A percentile compares a stretch with the other conserved stretches of the same genome.
Evolutionary conservation across 2,888 invertebrate species (phyloP).

Genomic region (Limnephilus lunatus): DNA sequence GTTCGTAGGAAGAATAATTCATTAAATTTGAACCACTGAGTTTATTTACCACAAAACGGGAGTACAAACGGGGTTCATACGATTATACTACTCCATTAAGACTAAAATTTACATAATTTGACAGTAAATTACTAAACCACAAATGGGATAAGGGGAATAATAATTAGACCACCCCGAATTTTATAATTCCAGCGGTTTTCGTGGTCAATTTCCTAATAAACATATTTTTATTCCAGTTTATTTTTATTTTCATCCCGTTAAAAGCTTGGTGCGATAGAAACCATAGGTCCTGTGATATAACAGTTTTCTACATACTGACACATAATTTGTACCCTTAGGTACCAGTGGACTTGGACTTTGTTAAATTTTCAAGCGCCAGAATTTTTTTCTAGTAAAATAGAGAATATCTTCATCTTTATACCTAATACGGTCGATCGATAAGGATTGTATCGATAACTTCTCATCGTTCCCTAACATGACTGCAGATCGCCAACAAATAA

Average conservation of each 20-base stretch:
- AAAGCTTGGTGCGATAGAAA: not conserved
- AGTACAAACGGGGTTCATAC: slow-evolving; percentile 25
- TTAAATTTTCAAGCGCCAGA: not conserved
- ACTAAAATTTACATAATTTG: slow-evolving; percentile 61
- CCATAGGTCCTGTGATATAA: not conserved
- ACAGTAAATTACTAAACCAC: slow-evolving; percentile 62
- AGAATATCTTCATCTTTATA: too few relatives aligned
- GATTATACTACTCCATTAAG: slow-evolving; percentile 47
- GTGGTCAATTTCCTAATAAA: not conserved
- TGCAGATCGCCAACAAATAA: too few relatives aligned
- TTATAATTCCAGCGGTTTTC: not conserved
- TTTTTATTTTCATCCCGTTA: not conserved
- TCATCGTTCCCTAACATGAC: too few relatives aligned
- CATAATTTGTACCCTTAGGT: not conserved
- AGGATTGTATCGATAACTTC: too few relatives aligned
- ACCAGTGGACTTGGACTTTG: not conserved
- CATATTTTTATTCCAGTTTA: not conserved
- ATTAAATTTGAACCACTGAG: not conserved
- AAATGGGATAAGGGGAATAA: slow-evolving; percentile 46
- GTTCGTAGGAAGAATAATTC: not conserved
- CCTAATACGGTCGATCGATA: too few relatives aligned
- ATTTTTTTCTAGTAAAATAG: too few relatives aligned
- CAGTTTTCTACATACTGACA: not conserved
- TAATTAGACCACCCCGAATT: not conserved
- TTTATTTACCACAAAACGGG: slow-evolving; percentile 10